phyloP scores from a whole-genome alignment of 1,140 invertebrate species.

The Limonius californicus region DNA sequence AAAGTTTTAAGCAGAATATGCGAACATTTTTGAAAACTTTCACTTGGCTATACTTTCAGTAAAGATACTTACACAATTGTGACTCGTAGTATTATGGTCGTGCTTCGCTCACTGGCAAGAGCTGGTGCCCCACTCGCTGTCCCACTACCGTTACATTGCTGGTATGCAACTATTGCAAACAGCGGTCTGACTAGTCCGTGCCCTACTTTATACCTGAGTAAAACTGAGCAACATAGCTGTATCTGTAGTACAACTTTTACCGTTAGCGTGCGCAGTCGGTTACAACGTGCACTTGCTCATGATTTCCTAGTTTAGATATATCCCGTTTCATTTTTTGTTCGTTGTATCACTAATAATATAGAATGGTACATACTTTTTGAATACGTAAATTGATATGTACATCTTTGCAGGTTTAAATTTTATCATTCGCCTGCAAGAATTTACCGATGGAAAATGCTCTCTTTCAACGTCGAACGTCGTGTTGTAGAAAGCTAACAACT shows the following conservation, averaged over 20 bases:
- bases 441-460: too few species aligned
- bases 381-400: too few species aligned
- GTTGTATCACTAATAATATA: too few species aligned
- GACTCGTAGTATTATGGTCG: not conserved
- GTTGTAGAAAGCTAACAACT: too few species aligned
- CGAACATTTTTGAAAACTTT: conserved; percentile 6
- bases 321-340: not conserved
- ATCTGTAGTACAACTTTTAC: conserved; percentile 47
- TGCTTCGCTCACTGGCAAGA: not conserved
- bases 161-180: conserved; percentile 29
- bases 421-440: too few species aligned
- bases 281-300: conserved; percentile 24
- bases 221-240: conserved; percentile 35
- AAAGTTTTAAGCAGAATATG: too few species aligned
- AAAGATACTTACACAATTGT: not conserved
- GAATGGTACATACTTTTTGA: too few species aligned
- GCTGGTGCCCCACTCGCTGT: conserved; percentile 27
- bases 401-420: too few species aligned
- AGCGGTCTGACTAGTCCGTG: conserved; percentile 36
- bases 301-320: not conserved
- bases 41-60: not conserved
- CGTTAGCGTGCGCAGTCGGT: conserved; percentile 40
- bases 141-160: conserved; percentile 28
- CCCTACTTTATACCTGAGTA: conserved; percentile 46
- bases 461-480: too few species aligned